Evolutionary conservation across 2,888 invertebrate genomes (phyloP), one percentile per base, ranked within the genome.

Genomic region (Entomobrya proxima): DNA sequence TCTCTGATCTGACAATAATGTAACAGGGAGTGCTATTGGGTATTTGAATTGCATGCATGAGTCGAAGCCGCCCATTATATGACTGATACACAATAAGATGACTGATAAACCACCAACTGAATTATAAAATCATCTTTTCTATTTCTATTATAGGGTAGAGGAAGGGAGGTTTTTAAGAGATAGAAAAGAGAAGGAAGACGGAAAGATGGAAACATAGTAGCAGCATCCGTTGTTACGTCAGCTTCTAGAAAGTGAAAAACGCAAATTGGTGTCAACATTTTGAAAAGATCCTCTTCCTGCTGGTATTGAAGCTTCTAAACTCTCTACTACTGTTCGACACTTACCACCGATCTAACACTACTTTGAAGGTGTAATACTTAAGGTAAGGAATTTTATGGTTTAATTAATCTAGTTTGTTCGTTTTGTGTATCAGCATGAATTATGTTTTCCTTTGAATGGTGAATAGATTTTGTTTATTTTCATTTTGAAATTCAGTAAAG

Each of bases 201-300:
- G 85, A 86, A 88, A 85, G 86, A 88, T 89, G 89, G 88, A 87
- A 85, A 88, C 86, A 83, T 88, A 82, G 86, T 76, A 88, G 88
- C 89, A 89, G 89, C 88, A 88, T 81, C 88, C 89, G 89, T 89
- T 89, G 89, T 89, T 86, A 83, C 88, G 87, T 79, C 88, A 88
- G 86, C 75, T 76, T 64, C 79, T 58, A 47, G n/a, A 37, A 37
- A 75, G 75, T 37, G 75, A 52, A 75, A 52, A 6, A 21, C 47
- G 35, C n/a, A 37, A 55, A 55, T 35, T 37, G 75, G 55, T 35
- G 35, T 35, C 72, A 27, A 40, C 67, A 27, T 15, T 13, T 15
- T 35, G 27, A 72, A 40, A 72, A 72, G 52, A 75, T 15, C 52
- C 21, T 21, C 52, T 52, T 47, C 72, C 72, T 72, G 37, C 72